Evolutionary conservation across 2,888 invertebrate species (phyloP).

Genomic region (Ceratothoa steindachneri): DNA sequence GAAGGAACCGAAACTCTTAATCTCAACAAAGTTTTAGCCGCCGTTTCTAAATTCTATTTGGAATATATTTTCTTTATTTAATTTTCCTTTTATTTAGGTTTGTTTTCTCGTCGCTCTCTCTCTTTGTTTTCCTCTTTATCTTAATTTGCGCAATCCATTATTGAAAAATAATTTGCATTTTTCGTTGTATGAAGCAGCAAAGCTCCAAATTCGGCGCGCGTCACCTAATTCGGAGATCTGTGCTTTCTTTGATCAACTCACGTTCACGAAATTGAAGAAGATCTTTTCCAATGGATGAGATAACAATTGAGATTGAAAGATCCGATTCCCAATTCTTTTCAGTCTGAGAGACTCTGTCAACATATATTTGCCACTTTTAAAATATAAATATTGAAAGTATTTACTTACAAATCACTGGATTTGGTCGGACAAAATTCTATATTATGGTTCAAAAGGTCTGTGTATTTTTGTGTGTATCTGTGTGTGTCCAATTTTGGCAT

Average conservation of each 20-base stretch:
- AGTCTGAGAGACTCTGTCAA: slow-evolving; percentile 4
- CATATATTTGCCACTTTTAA: neutral
- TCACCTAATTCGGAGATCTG: slow-evolving; percentile 1
- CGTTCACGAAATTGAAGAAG: slow-evolving; percentile 5
- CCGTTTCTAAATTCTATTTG: no score
- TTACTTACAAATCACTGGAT: neutral
- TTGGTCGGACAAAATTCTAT: neutral
- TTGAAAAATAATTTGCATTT: slow-evolving; percentile 13
- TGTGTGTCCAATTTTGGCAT: no score
- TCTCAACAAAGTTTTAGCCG: no score
- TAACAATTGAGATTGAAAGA: slow-evolving; percentile 11
- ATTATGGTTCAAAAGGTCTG: neutral
- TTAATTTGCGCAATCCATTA: neutral
- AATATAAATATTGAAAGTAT: slow-evolving; percentile 11
- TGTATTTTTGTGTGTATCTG: no score
- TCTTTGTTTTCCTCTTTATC: neutral
- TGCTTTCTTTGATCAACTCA: slow-evolving; percentile 12
- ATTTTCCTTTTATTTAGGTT: neutral
- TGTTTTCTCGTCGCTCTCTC: neutral
- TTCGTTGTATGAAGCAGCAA: neutral
- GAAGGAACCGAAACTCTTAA: no score
- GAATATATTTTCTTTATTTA: neutral
- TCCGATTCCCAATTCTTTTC: neutral
- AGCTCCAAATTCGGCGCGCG: neutral
- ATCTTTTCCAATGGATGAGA: slow-evolving; percentile 13